These are phyloP conservation scores for Sebastes itinus DNA, from an alignment of 2,797 vertebrate species.

Conservation along the genomic window DNA sequence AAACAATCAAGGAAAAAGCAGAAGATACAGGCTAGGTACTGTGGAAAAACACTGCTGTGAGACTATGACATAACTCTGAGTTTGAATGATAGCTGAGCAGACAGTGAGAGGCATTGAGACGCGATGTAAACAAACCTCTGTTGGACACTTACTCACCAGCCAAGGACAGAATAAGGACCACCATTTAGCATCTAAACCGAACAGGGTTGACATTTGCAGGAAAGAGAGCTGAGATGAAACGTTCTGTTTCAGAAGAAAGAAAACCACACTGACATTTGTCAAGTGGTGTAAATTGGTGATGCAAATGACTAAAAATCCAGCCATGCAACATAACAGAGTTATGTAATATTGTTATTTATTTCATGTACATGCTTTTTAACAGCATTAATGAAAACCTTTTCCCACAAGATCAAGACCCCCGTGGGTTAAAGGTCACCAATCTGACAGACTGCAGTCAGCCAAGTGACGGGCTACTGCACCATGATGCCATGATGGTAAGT, in stretches of 20 bases:
- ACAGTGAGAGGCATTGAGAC: neutral
- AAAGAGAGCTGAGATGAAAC: neutral
- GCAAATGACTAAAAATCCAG: neutral
- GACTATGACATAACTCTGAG: neutral
- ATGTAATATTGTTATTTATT: neutral
- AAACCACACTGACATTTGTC: neutral
- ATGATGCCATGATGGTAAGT: neutral
- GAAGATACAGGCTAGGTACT: neutral
- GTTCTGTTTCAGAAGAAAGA: neutral
- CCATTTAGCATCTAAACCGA: neutral
- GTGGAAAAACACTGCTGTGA: no score
- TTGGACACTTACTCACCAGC: neutral
- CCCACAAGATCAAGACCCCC: neutral
- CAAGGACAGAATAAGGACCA: neutral
- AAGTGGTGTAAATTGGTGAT: neutral
- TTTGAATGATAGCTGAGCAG: conserved; percentile 2
- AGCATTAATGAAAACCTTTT: neutral
- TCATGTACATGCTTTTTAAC: neutral
- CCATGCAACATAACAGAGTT: neutral
- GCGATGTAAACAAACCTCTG: neutral
- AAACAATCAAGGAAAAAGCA: neutral
- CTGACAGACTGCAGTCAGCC: neutral
- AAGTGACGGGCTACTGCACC: no score
- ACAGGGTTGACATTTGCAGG: neutral
- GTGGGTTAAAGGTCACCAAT: neutral